phyloP scores from a whole-genome alignment of 2,888 invertebrate genomes.

The Epsilonema sp. region DNA sequence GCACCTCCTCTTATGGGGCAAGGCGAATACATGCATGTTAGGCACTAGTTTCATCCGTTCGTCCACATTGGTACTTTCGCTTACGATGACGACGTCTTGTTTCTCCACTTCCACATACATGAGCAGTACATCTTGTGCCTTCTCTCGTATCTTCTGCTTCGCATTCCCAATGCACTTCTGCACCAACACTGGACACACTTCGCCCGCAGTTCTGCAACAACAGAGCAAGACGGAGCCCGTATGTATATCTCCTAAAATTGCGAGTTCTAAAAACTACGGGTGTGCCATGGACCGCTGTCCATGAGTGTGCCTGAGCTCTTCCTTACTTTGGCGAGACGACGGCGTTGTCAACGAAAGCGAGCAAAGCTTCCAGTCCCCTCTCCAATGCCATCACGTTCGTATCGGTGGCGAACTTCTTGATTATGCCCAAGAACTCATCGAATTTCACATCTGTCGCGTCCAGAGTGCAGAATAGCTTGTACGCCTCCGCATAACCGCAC shows the following conservation, averaged over 20 bases:
- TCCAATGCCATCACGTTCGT: conserved; percentile 87
- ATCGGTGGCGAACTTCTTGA: conserved; percentile 83
- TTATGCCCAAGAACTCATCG: conserved; percentile 64
- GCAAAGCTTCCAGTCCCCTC: conserved; percentile 72
- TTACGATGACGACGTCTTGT: conserved; percentile 51
- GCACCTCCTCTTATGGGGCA: no score
- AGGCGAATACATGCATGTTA: no score
- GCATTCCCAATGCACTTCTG: conserved; percentile 78
- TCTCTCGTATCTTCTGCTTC: conserved; percentile 70
- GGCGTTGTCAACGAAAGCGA: conserved; percentile 77
- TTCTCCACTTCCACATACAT: conserved; percentile 93
- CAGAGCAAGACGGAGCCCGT: no score
- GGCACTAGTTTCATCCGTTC: neutral
- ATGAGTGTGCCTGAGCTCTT: no score
- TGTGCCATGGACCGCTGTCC: no score
- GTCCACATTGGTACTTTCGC: neutral
- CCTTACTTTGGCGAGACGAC: conserved; percentile 40
- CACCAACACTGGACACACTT: conserved; percentile 68
- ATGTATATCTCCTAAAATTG: no score
- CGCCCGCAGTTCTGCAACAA: conserved; percentile 62
- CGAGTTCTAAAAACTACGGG: no score
- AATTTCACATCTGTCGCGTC: conserved; percentile 82
- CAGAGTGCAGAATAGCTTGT: conserved; percentile 62
- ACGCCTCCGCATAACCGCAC: conserved; percentile 77
- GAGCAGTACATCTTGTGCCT: conserved; percentile 64